A percentile compares a stretch with the other conserved stretches of the same genome.
phyloP scores from a whole-genome alignment of 2,888 invertebrate species.

The Hesperia comma region DNA sequence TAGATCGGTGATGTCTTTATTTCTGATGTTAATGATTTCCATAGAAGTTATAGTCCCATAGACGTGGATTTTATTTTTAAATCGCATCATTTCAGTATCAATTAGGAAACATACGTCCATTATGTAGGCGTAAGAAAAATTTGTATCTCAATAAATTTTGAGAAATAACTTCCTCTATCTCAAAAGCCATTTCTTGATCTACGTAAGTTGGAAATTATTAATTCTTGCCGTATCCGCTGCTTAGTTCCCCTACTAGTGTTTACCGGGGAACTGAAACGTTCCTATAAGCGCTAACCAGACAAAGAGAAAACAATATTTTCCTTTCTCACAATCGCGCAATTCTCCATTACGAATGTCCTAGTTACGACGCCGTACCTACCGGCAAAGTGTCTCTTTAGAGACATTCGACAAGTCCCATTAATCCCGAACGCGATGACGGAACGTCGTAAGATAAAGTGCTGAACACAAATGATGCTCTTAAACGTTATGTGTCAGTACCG shows the following conservation, averaged over 20 bases:
- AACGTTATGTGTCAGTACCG: conserved; percentile 24
- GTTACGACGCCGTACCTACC: conserved; percentile 26
- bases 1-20: too few species aligned
- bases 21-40: too few species aligned
- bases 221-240: not conserved
- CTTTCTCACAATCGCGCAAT: conserved; percentile 7
- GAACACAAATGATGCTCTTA: conserved; percentile 29
- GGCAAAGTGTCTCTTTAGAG: conserved; percentile 41
- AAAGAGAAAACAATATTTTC: conserved; percentile 12
- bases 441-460: conserved; percentile 29
- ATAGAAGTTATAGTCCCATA: too few species aligned
- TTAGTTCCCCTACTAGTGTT: not conserved
- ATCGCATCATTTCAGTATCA: too few species aligned
- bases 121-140: too few species aligned
- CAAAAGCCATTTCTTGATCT: too few species aligned
- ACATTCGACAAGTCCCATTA: conserved; percentile 54
- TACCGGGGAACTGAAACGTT: not conserved
- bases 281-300: not conserved
- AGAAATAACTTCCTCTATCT: too few species aligned
- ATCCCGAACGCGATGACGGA: conserved; percentile 47
- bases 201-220: too few species aligned
- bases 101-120: too few species aligned
- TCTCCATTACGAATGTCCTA: conserved; percentile 1
- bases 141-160: too few species aligned
- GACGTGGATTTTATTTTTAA: too few species aligned